Evolutionary conservation across 2,888 invertebrate species (phyloP).

Genomic region (Elegia similella): DNA sequence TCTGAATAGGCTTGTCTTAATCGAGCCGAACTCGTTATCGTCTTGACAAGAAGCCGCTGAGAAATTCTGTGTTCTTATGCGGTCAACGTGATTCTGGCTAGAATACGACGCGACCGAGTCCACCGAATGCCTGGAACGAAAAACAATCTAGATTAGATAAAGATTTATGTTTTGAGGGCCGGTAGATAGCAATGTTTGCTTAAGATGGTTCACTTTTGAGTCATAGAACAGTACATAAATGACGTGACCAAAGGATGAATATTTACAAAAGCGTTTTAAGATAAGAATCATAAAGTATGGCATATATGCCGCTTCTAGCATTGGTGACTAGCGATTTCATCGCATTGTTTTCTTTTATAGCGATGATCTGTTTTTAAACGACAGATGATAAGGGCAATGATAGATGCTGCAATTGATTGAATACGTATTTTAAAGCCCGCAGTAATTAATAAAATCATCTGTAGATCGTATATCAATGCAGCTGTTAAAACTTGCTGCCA

Average conservation of each 20-base stretch:
- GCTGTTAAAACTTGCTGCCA: no score
- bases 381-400: no score
- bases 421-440: no score
- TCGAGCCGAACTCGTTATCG: constrained; percentile 76
- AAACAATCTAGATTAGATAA: constrained; percentile 67
- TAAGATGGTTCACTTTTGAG: constrained; percentile 49
- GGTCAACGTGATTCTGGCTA: constrained; percentile 82
- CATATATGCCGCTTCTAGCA: background rate
- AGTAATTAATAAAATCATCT: no score
- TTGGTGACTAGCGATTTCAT: background rate
- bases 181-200: constrained; percentile 60
- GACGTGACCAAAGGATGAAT: constrained; percentile 43
- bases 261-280: constrained; percentile 38
- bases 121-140: constrained; percentile 79
- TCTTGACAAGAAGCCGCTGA: constrained; percentile 80
- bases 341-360: no score
- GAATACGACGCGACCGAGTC: constrained; percentile 83
- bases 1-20: constrained; percentile 76
- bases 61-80: constrained; percentile 79
- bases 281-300: background rate
- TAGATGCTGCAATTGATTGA: no score
- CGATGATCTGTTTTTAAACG: no score
- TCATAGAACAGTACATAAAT: constrained; percentile 43
- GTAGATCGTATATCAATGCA: no score
- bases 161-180: constrained; percentile 38